Evolutionary conservation across 2,797 vertebrate genomes (phyloP), one percentile per base, ranked within the genome.

Genomic region (Cuculus canorus): DNA sequence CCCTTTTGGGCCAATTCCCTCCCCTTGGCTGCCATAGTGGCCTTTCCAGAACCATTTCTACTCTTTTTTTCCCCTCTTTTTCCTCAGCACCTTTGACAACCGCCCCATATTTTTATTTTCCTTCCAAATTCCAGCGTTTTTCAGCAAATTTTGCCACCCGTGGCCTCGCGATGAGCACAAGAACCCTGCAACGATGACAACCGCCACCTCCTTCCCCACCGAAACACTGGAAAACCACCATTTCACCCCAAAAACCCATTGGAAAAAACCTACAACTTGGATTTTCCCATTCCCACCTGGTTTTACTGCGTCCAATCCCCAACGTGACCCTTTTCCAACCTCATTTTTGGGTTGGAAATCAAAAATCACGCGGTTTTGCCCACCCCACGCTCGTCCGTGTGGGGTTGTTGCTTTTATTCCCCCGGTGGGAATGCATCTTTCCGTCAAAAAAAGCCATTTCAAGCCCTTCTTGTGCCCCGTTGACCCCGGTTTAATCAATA

Each of bases 401-500:
- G 2, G 21, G 11, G 5, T n/a, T 25, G 18, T 52, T 27, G 27
- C 47, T 52, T 37, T 37, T 11, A 17, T 35, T 17, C 63, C 8
- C 3, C 4, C 10, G 9, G 2, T 7, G 22, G 41, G 37, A 68
- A 30, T 13, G 13, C 37, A 13, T 1, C 30, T 68, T 85, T 85
- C 68, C 37, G 47, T 18, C 30, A 70, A 86, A 70, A 86, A 43
- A 68, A 78, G 48, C 83, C 64, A 13, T 47, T 78, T 61, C 33
- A 7, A 56, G 48, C 10, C 3, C 0, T 77, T 77, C 15, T 68
- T 0, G 1, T 47, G 25, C 19, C 66, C 57, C 25, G 0, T 13
- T 21, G n/a, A 71, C 41, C 60, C 43, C 30, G 10, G 13, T 50
- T 85, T 76, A 27, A 52, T 32, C 27, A 0, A 15, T 66, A 68